phyloP scores from a whole-genome alignment of 2,797 vertebrate species.

The Antrozous pallidus region DNA sequence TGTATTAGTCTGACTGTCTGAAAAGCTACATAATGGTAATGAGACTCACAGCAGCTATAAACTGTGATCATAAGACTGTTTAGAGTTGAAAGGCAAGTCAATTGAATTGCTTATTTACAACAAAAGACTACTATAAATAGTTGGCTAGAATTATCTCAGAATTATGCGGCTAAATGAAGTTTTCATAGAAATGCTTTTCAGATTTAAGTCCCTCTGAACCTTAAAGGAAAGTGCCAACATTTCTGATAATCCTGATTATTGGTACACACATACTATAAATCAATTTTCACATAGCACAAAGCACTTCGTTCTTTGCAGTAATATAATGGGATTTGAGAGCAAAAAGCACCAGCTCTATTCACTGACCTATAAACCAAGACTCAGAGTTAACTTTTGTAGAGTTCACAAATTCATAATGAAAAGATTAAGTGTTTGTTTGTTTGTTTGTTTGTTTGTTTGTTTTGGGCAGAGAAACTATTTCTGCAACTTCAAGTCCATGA shows the following conservation, averaged over 20 bases:
- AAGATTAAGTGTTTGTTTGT: background rate
- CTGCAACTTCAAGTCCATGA: background rate
- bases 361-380: background rate
- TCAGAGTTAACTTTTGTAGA: background rate
- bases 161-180: background rate
- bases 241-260: constrained; percentile 1
- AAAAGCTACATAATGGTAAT: background rate
- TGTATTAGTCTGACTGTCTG: background rate
- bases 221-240: constrained; percentile 22
- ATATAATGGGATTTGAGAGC: constrained; percentile 18
- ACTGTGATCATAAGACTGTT: background rate
- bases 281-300: constrained; percentile 44
- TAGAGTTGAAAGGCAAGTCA: background rate
- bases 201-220: background rate
- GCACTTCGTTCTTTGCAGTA: constrained; percentile 34
- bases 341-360: background rate
- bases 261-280: background rate
- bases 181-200: constrained; percentile 18
- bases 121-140: background rate
- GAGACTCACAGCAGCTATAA: background rate
- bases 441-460: background rate
- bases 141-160: background rate
- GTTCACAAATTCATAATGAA: background rate
- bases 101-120: background rate
- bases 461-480: background rate